Conservation (phyloP, 2,888 invertebrate species). For the Allacma fusca region DNA sequence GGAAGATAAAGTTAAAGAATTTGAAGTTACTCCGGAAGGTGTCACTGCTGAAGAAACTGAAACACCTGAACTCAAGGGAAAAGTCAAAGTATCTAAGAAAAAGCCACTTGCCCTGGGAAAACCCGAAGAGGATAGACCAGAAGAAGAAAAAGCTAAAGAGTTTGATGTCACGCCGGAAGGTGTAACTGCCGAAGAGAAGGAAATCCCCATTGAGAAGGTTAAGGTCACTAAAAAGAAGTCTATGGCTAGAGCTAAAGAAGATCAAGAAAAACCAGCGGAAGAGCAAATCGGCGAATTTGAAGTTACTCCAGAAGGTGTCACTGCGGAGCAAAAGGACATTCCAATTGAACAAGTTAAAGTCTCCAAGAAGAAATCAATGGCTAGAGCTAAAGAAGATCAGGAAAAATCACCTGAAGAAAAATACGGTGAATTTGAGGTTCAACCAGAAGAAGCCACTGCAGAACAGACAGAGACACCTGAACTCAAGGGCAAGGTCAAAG, state of each 20-base stretch:
- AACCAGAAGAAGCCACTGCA: slow-evolving; percentile 25
- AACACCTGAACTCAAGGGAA: slow-evolving; percentile 37
- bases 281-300: slow-evolving; percentile 27
- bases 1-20: slow-evolving; percentile 10
- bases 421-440: slow-evolving; percentile 4
- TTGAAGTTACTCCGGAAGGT: slow-evolving; percentile 67
- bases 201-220: slow-evolving; percentile 34
- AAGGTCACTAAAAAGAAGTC: slow-evolving; percentile 32
- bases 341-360: slow-evolving; percentile 33
- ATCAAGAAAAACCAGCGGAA: slow-evolving; percentile 26
- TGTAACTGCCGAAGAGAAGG: slow-evolving; percentile 40
- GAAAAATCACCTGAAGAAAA: slow-evolving; percentile 58
- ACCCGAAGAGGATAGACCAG: slow-evolving; percentile 42
- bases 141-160: slow-evolving; percentile 44
- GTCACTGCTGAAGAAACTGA: slow-evolving; percentile 12
- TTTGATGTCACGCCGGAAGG: slow-evolving; percentile 55
- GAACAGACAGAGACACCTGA: slow-evolving; percentile 21
- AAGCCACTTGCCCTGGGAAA: slow-evolving; percentile 5
- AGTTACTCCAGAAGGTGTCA: slow-evolving; percentile 10
- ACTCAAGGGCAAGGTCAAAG: slow-evolving; percentile 34
- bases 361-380: slow-evolving; percentile 40
- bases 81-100: slow-evolving; percentile 20
- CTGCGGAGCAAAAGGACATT: slow-evolving; percentile 32
- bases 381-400: slow-evolving; percentile 58
- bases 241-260: slow-evolving; percentile 21